Evolutionary conservation across 2,797 vertebrate species (phyloP).

Genomic region (Hylomyscus alleni): DNA sequence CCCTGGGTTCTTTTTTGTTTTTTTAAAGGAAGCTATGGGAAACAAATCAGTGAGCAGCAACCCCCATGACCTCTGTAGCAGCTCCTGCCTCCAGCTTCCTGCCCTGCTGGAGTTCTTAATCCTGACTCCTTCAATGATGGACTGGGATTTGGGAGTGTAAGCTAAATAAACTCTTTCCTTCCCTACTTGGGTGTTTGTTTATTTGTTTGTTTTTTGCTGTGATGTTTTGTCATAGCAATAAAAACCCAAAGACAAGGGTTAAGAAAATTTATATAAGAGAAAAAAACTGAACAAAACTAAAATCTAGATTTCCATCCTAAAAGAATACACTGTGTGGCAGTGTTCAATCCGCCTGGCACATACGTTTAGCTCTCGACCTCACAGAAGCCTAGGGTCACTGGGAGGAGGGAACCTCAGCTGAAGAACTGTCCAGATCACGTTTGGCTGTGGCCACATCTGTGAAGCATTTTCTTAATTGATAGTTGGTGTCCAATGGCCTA

Average conservation of each 20-base stretch:
- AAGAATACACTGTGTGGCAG: not conserved
- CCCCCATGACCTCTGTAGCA: not conserved
- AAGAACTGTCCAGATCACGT: not conserved
- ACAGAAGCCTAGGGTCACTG: not conserved
- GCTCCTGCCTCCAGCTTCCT: not conserved
- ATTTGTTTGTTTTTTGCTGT: not conserved
- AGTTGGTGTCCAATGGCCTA: not conserved
- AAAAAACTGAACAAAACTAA: not conserved
- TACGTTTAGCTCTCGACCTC: not conserved
- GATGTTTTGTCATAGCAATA: not conserved
- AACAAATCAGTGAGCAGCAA: not conserved
- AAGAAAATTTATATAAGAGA: slow-evolving; percentile 15
- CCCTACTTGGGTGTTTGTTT: not conserved
- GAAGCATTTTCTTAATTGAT: not conserved
- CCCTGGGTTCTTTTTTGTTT: not conserved
- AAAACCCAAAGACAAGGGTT: not conserved
- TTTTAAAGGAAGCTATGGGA: not conserved
- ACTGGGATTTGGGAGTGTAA: not conserved
- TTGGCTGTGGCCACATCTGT: not conserved
- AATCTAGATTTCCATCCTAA: not conserved
- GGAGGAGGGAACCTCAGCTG: too few species aligned
- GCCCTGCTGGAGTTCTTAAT: not conserved
- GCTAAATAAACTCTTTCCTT: not conserved
- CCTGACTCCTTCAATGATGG: not conserved
- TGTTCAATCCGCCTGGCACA: not conserved